Evolutionary conservation across 1,140 invertebrate species (phyloP).

Genomic region (Eurosta solidaginis): DNA sequence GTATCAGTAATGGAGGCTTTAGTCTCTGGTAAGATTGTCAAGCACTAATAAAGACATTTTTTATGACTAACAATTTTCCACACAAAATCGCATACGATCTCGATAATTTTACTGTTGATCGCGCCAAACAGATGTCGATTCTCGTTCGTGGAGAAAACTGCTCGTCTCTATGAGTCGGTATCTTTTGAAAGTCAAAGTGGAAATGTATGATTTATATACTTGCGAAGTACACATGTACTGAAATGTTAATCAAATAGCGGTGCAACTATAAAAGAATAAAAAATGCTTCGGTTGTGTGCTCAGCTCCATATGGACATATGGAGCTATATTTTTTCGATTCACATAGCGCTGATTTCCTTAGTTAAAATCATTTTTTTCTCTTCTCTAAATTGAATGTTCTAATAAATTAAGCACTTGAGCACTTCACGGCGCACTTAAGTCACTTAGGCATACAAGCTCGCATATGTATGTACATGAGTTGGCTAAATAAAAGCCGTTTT

Average conservation of each 20-base stretch:
- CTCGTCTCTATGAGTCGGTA: neutral
- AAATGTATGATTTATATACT: neutral
- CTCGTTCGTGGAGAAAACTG: neutral
- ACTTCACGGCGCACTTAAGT: conserved; percentile 26
- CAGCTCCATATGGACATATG: no score
- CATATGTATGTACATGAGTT: no score
- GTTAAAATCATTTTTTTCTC: neutral
- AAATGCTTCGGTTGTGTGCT: neutral
- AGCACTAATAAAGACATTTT: no score
- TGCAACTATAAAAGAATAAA: neutral
- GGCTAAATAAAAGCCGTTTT: conserved; percentile 7
- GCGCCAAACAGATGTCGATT: neutral
- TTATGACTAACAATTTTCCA: no score
- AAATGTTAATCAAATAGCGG: neutral
- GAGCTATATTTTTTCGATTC: neutral
- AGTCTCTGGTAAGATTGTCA: no score
- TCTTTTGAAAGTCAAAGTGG: neutral
- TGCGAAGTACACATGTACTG: neutral
- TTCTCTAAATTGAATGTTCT: conserved; percentile 10
- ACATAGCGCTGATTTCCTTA: neutral
- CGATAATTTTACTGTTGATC: neutral
- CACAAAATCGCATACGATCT: neutral
- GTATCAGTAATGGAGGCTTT: no score
- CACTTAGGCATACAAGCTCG: no score
- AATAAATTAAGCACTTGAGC: conserved; percentile 28